Base-by-base conservation (phyloP, 2,888 invertebrate species). In the Dichetophora obliterata region DNA sequence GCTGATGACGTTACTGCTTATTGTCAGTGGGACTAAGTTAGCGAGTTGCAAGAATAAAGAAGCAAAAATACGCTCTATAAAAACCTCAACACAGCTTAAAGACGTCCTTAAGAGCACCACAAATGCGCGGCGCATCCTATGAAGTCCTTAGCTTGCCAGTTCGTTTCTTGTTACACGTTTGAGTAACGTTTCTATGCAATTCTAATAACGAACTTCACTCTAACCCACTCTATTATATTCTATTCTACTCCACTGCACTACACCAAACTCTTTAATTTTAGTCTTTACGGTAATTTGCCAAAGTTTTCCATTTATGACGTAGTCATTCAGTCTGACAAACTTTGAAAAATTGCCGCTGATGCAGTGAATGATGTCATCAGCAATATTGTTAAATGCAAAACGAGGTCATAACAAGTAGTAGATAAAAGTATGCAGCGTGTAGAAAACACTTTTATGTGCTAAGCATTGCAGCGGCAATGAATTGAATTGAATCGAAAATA, bases 301-400 rank as follows among this genome's bases (percentile, higher is more conserved):
- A 24, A 68, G 50, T 43, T 43, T 43, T 2, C 11, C 11, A 19
- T 54, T 50, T 48, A 68, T 68, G 50, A 68, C 48, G 65, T 37
- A 22, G 71, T 71, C 71, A 59, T 22, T 50, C 37, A 71, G 57
- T 59, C 59, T 71, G 57, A 34, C 57, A 59, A 37, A 8, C 19
- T 14, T 19, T 70, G 27, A 27, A 61, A 72, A 72, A 61, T 34
- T 48, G 61, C 16, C 61, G 48, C 48, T 48, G 61, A 19, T 72
- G 72, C 59, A 59, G 24, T 61, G 72, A 61, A 61, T 72, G 72
- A 72, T 72, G 72, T 72, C 72, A 72, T 72, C 61, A 70, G 34
- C 54, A 31, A 54, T 19, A 9, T 70, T 27, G n/a, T 34, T 19
- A 52, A 48, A 27, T 8, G n/a, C 70, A 48, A 59, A 72, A 72